Evolutionary conservation across 2,113 vertebrate species (phyloP).

Genomic region (Leucopsar rothschildi): DNA sequence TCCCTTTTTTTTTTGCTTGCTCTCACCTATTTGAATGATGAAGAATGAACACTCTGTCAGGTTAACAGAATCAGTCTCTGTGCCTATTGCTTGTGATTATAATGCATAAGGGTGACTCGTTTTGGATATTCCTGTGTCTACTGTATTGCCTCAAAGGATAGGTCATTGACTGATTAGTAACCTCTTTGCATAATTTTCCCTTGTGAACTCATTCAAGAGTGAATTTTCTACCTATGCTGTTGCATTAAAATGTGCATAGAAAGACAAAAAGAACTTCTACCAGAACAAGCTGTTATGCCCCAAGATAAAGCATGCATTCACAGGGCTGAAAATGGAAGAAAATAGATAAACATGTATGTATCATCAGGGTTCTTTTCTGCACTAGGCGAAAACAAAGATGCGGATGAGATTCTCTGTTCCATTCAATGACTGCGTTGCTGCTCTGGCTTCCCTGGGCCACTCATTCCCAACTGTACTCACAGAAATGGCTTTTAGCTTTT

Average conservation of each 20-base stretch:
- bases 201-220: constrained; percentile 40
- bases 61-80: constrained; percentile 31
- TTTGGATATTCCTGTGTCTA: constrained; percentile 38
- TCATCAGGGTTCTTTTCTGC: neutral
- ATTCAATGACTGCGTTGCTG: rapidly evolving
- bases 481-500: neutral
- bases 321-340: neutral
- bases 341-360: neutral
- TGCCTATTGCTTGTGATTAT: constrained; percentile 7
- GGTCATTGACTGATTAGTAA: constrained; percentile 30
- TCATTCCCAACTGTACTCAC: neutral
- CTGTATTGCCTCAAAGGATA: constrained; percentile 14
- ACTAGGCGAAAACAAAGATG: neutral
- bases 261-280: constrained; percentile 48
- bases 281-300: neutral
- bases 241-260: constrained; percentile 41
- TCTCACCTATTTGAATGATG: constrained; percentile 46
- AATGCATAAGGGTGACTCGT: constrained; percentile 18
- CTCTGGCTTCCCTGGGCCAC: neutral
- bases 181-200: constrained; percentile 35
- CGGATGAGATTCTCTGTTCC: neutral
- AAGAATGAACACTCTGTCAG: constrained; percentile 4
- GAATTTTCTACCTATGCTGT: constrained; percentile 38
- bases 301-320: neutral
- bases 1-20: neutral